Conservation (phyloP, 2,888 invertebrate species). For the Lasioglossum vierecki region DNA sequence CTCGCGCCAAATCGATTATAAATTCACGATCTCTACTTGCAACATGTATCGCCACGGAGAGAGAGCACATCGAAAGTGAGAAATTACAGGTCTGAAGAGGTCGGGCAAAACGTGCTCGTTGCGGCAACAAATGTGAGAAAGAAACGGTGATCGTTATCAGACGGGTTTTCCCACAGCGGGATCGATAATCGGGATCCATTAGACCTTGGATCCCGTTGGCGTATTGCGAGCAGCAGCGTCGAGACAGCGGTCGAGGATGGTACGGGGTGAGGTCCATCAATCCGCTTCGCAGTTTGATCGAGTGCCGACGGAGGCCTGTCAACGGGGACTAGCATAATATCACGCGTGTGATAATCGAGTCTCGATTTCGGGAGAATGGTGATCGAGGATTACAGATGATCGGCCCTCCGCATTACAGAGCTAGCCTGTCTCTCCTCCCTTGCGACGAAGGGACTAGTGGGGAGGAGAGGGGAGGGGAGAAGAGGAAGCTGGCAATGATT, state of each 20-base stretch:
- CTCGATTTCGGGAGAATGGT: conserved; percentile 52
- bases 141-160: background rate
- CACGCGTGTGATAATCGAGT: conserved; percentile 64
- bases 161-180: background rate
- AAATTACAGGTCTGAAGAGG: background rate
- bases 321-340: conserved; percentile 58
- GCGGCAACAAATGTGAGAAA: background rate
- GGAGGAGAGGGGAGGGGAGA: background rate
- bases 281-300: conserved; percentile 61
- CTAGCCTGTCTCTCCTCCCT: background rate
- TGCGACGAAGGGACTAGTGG: background rate
- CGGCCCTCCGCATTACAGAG: conserved; percentile 49
- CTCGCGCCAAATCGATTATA: too few species aligned
- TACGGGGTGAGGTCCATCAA: conserved; percentile 49
- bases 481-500: conserved; percentile 26
- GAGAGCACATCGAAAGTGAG: background rate
- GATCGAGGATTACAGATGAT: conserved; percentile 59
- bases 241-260: conserved; percentile 5
- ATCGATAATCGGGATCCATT: conserved; percentile 38
- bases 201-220: conserved; percentile 49
- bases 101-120: background rate
- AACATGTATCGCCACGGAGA: background rate
- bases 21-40: too few species aligned
- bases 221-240: conserved; percentile 38
- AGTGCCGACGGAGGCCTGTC: conserved; percentile 60